Conservation (phyloP, 2,888 invertebrate species). For the Scaptomyza tumidula region DNA sequence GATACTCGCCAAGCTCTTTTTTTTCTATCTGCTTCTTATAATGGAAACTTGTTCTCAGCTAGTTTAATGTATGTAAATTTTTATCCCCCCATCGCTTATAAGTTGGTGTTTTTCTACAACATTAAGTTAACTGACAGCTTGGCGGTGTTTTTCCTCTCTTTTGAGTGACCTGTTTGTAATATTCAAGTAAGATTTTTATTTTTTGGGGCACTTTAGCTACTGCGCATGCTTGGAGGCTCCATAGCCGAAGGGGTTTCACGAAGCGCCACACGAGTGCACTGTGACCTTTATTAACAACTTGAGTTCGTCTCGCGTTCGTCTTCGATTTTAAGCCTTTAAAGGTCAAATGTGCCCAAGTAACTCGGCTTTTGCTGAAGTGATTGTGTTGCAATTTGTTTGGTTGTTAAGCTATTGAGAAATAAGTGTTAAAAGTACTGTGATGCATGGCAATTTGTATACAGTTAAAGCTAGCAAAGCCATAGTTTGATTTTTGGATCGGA, state of each 20-base stretch:
- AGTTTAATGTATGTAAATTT: slow-evolving; percentile 17
- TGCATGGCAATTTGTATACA: background rate
- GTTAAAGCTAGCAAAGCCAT: background rate
- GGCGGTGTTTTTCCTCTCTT: background rate
- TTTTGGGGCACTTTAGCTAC: slow-evolving; percentile 15
- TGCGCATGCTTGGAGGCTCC: slow-evolving; percentile 60
- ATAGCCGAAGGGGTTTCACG: slow-evolving; percentile 27
- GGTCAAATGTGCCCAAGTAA: slow-evolving; percentile 36
- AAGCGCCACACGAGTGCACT: slow-evolving; percentile 30
- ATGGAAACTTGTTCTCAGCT: slow-evolving; percentile 13
- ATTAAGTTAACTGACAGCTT: no score
- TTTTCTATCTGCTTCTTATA: background rate
- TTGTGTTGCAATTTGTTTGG: slow-evolving; percentile 15
- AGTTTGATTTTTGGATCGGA: background rate
- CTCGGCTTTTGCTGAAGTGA: slow-evolving; percentile 26
- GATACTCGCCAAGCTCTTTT: slow-evolving; percentile 26
- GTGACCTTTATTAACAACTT: slow-evolving; percentile 49
- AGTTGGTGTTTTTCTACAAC: background rate
- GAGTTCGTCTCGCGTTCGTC: slow-evolving; percentile 16
- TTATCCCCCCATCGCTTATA: background rate
- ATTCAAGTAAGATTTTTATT: slow-evolving; percentile 5
- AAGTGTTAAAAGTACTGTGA: background rate
- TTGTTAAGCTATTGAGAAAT: background rate
- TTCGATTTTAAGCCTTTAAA: slow-evolving; percentile 28
- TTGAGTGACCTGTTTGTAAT: slow-evolving; percentile 19